These are phyloP conservation scores for Reinhardtius hippoglossoides DNA, from an alignment of 2,113 vertebrate species.

Conservation along the genomic window DNA sequence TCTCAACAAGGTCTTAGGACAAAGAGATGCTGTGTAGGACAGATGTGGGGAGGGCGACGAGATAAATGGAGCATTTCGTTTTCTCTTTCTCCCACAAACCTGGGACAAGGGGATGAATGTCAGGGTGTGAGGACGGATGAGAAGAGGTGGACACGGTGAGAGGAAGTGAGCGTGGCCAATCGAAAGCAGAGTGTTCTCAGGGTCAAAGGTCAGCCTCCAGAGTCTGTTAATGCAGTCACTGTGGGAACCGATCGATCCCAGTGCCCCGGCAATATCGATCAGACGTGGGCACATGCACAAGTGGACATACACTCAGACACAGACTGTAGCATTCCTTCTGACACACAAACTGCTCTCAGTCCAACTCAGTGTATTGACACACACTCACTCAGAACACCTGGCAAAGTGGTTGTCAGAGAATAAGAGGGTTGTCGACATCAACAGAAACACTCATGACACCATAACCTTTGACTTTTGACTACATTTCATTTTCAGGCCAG, in stretches of 20 bases:
- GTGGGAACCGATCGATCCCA: constrained; percentile 92
- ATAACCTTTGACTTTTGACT: too few relatives aligned
- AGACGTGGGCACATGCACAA: constrained; percentile 64
- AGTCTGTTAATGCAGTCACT: constrained; percentile 89
- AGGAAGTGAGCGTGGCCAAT: constrained; percentile 76
- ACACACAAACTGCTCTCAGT: constrained; percentile 23
- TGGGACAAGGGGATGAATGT: constrained; percentile 47
- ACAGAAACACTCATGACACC: not conserved
- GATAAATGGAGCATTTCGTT: constrained; percentile 63
- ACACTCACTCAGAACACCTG: constrained; percentile 9
- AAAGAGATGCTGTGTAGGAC: constrained; percentile 9
- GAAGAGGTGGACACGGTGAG: constrained; percentile 49
- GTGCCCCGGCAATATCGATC: constrained; percentile 89
- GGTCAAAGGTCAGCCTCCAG: constrained; percentile 89
- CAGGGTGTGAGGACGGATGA: not conserved
- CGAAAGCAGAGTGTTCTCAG: constrained; percentile 77
- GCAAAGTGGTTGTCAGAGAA: not conserved
- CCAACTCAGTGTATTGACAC: not conserved
- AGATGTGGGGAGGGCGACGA: constrained; percentile 50
- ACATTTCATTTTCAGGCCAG: too few relatives aligned
- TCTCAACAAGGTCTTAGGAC: constrained; percentile 18
- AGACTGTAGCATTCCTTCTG: constrained; percentile 34
- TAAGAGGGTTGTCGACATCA: not conserved
- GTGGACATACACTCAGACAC: constrained; percentile 37
- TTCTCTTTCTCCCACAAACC: constrained; percentile 20